Evolutionary conservation across 2,888 invertebrate genomes (phyloP), one percentile per base, ranked within the genome.

Genomic region (Mimumesa dahlbomi): DNA sequence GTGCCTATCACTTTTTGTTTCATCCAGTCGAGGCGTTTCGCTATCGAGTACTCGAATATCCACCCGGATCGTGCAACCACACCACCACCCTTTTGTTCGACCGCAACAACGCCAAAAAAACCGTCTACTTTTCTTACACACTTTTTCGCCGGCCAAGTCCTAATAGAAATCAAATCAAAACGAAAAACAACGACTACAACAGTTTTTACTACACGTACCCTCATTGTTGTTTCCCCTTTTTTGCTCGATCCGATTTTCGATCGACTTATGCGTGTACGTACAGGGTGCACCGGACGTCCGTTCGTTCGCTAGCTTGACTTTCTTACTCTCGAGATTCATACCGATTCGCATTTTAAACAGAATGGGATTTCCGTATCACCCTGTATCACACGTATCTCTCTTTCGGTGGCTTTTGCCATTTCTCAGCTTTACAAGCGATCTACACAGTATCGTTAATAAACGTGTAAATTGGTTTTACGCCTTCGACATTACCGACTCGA

Each of bases 1-100:
- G 89, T 89, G 86, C 83, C 66, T 85, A 85, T 83, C 75, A 81
- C 52, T 56, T 72, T 76, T 75, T 72, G 56, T 72, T 68, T 57
- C 75, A 62, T 59, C 65, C 62, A 56, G 50, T 18, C 52, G 42
- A 67, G 52, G 31, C 57, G 53, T 29, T 45, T 49, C 71, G 74
- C 56, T 36, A 57, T 16, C 57, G 48, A 70, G 19, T 57, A n/a
- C n/a, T n/a, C n/a, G n/a, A n/a, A n/a, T n/a, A n/a, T n/a, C n/a
- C n/a, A n/a, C n/a, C 42, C 48, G 66, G 49, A 61, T 65, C 53
- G 38, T 54, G 48, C 57, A 31, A 19, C 21, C 25, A 2, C 40
- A 4, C 40, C 34, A 5, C 34, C 34, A 5, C 34, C 38, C 61
- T 31, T 53, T 36, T 50, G 38, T 38, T 19, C 34, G 25, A 42